Evolutionary conservation across 2,797 vertebrate species (phyloP).

Genomic region (Hirundo rustica): DNA sequence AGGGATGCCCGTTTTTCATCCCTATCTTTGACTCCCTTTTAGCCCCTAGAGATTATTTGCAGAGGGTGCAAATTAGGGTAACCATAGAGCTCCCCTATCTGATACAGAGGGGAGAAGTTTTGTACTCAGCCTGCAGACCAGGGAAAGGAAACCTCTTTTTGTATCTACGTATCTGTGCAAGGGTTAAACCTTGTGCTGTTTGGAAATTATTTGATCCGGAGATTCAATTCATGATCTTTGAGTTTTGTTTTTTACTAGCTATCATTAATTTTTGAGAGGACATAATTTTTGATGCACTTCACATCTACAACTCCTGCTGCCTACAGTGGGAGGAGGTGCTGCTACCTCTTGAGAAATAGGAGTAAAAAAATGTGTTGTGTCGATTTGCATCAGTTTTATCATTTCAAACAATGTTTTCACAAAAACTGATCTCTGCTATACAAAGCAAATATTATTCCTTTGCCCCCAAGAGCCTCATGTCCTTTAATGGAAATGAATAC

Average conservation of each 20-base stretch:
- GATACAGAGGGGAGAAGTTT: background rate
- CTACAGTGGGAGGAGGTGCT: background rate
- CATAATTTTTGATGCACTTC: background rate
- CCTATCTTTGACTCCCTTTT: background rate
- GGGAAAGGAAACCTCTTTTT: background rate
- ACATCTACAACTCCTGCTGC: background rate
- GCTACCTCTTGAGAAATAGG: background rate
- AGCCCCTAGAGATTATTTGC: background rate
- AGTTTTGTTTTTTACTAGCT: background rate
- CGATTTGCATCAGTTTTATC: background rate
- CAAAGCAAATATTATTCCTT: background rate
- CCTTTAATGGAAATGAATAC: slow-evolving; percentile 2
- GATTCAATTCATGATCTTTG: background rate
- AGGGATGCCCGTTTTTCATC: background rate
- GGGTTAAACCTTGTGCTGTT: background rate
- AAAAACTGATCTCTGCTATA: background rate
- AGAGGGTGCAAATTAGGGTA: background rate
- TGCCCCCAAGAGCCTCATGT: background rate
- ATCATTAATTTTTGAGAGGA: background rate
- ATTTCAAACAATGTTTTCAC: background rate
- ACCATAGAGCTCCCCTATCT: background rate
- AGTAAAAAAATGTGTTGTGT: background rate
- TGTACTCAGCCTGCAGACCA: background rate
- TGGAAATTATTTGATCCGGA: background rate
- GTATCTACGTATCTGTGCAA: background rate